Percentiles rank a stretch among this genome's conserved stretches.
These are phyloP conservation scores for Synergus itoensis DNA, from an alignment of 2,888 invertebrate species.

Conservation along the genomic window DNA sequence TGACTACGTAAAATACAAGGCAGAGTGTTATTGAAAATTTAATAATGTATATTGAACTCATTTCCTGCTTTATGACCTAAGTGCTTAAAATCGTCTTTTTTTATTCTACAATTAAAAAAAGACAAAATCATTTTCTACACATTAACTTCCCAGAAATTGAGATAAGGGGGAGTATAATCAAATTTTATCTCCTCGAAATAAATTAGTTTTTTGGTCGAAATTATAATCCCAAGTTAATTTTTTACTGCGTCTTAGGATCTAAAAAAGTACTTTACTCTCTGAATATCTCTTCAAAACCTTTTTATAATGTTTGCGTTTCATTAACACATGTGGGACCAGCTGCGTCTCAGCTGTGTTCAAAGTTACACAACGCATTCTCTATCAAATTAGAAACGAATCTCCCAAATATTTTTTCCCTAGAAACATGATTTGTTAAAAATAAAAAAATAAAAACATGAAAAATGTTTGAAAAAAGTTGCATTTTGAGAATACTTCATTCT, in stretches of 20 bases:
- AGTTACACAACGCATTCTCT: conserved; percentile 33
- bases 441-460: too few relatives aligned
- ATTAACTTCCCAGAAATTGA: background rate
- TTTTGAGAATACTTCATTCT: too few relatives aligned
- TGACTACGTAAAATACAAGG: conserved; percentile 36
- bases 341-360: conserved; percentile 27
- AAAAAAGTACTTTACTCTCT: background rate
- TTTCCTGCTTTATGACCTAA: background rate
- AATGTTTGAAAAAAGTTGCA: too few relatives aligned
- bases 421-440: too few relatives aligned
- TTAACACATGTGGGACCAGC: conserved; percentile 36
- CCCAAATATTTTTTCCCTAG: background rate
- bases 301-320: conserved; percentile 39
- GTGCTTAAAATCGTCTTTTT: background rate
- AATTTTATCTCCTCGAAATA: too few relatives aligned
- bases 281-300: conserved; percentile 18
- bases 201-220: too few relatives aligned
- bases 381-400: conserved; percentile 8
- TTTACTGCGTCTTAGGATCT: background rate
- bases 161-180: too few relatives aligned
- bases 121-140: background rate
- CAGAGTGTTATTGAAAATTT: conserved; percentile 36
- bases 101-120: background rate
- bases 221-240: background rate
- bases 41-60: conserved; percentile 2